Percentiles rank a stretch among this genome's conserved stretches.
phyloP scores from a whole-genome alignment of 2,113 vertebrate species.

The Cynopterus brachyotis region DNA sequence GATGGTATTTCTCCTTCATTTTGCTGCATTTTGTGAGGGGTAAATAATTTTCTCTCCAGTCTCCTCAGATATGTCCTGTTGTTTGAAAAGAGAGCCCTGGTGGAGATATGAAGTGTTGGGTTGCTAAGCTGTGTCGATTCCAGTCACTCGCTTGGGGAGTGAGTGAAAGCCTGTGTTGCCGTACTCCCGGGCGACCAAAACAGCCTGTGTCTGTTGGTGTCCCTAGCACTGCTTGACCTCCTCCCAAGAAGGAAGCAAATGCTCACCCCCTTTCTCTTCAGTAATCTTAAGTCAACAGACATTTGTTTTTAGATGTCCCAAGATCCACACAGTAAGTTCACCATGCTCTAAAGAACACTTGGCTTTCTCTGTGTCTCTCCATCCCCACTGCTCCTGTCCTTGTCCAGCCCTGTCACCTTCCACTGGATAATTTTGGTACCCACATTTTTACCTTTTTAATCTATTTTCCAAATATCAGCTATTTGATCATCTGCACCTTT shows the following conservation, averaged over 20 bases:
- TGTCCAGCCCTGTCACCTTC: neutral
- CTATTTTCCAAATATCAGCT: neutral
- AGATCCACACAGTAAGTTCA: neutral
- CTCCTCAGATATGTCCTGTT: neutral
- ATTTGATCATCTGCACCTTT: neutral
- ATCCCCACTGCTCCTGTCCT: neutral
- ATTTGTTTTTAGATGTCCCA: constrained; percentile 47
- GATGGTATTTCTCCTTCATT: neutral
- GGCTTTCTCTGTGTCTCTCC: neutral
- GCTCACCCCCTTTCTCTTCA: constrained; percentile 28
- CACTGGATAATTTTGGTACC: neutral
- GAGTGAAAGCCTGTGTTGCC: neutral
- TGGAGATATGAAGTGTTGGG: neutral
- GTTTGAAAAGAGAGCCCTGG: neutral
- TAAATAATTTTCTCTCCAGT: neutral
- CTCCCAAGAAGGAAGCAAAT: constrained; percentile 35
- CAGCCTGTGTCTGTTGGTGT: neutral
- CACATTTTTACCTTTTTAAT: constrained; percentile 33
- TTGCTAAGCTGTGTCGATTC: neutral
- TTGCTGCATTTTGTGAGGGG: neutral
- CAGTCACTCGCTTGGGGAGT: neutral
- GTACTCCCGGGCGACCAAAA: neutral
- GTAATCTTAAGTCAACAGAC: neutral
- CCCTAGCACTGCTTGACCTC: neutral
- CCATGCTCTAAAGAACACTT: neutral